phyloP scores from a whole-genome alignment of 2,888 invertebrate genomes.

The Aphidius colemani region DNA sequence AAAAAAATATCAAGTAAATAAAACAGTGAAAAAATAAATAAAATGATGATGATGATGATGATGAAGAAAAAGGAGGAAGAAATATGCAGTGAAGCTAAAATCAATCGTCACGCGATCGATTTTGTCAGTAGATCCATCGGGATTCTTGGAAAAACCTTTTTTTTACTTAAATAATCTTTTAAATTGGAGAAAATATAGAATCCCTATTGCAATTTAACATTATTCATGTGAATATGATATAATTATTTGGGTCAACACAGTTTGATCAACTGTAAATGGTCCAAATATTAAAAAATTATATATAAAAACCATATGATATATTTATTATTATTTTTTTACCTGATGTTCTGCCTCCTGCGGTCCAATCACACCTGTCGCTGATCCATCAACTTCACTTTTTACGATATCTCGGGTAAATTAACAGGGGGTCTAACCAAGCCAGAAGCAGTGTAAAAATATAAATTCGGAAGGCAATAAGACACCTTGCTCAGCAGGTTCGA shows the following conservation, averaged over 20 bases:
- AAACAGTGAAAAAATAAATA: conserved; percentile 14
- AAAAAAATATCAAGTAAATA: background rate
- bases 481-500: background rate
- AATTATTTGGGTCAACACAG: conserved; percentile 21
- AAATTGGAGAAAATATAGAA: conserved; percentile 1
- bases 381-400: conserved; percentile 12
- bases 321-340: no score
- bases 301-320: background rate
- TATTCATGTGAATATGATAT: conserved; percentile 5
- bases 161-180: background rate
- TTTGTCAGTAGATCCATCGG: conserved; percentile 26
- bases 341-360: background rate
- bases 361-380: conserved; percentile 13
- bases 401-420: conserved; percentile 3
- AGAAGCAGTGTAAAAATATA: background rate
- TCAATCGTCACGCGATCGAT: conserved; percentile 26
- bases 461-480: background rate
- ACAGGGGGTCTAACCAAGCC: no score
- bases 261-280: conserved; percentile 16
- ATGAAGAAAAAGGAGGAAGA: conserved; percentile 13
- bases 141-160: conserved; percentile 23
- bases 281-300: conserved; percentile 25
- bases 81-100: conserved; percentile 15
- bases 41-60: background rate
- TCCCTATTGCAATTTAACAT: conserved; percentile 4